Evolutionary conservation across 2,888 invertebrate species (phyloP).

Genomic region (Apodemia zela): DNA sequence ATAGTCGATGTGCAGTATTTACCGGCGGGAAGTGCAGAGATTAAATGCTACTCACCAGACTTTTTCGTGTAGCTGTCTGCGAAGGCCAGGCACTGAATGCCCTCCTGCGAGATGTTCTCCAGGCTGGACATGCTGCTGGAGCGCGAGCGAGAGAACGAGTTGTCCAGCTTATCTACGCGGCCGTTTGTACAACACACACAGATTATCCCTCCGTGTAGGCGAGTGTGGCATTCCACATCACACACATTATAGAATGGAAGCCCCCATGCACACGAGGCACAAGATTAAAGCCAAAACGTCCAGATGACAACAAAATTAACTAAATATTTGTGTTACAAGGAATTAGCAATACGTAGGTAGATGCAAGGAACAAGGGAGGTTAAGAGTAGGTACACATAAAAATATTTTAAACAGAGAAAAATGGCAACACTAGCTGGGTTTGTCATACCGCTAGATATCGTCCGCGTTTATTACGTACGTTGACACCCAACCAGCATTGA

Average conservation of each 20-base stretch:
- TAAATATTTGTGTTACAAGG: background rate
- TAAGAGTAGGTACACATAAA: too few species aligned
- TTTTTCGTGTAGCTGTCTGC: constrained; percentile 97
- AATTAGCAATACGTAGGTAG: background rate
- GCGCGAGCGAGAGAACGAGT: constrained; percentile 96
- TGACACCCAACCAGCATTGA: too few species aligned
- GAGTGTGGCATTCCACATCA: constrained; percentile 26
- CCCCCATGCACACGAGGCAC: constrained; percentile 18
- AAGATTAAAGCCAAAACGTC: constrained; percentile 17
- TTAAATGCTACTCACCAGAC: constrained; percentile 85
- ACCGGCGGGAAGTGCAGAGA: background rate
- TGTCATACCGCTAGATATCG: too few species aligned
- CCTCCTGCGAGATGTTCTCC: constrained; percentile 97
- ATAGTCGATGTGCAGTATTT: background rate
- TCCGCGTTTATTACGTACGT: too few species aligned
- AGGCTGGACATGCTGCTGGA: constrained; percentile 99
- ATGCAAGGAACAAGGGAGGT: background rate
- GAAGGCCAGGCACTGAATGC: constrained; percentile 97
- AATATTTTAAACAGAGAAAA: too few species aligned
- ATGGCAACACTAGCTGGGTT: too few species aligned
- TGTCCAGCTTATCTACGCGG: constrained; percentile 97
- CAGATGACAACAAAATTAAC: background rate
- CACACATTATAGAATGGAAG: constrained; percentile 11
- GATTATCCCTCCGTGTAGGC: constrained; percentile 48
- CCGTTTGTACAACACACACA: constrained; percentile 70